phyloP scores from a whole-genome alignment of 2,113 vertebrate genomes.

The Cettia cetti region DNA sequence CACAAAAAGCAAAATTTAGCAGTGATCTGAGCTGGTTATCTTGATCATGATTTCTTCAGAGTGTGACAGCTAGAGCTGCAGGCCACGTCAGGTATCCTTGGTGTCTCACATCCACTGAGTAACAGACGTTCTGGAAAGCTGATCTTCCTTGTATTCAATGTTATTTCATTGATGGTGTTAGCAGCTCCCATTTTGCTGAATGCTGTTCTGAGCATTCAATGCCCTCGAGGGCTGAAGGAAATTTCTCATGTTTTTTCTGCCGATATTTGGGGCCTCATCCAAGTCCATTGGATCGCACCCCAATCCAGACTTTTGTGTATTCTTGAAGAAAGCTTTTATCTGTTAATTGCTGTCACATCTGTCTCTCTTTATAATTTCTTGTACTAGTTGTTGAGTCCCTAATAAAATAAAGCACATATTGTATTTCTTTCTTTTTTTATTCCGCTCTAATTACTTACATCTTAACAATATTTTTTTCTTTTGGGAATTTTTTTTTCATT shows the following conservation, averaged over 20 bases:
- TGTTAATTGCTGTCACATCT: constrained; percentile 14
- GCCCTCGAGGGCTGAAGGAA: neutral
- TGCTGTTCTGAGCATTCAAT: neutral
- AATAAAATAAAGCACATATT: constrained; percentile 15
- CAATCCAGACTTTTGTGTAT: neutral
- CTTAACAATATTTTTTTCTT: neutral
- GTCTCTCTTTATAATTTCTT: constrained; percentile 6
- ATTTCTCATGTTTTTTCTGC: neutral
- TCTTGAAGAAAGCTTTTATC: neutral
- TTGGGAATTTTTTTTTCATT: neutral
- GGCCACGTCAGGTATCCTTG: neutral
- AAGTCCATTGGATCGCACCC: neutral
- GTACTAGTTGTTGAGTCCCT: neutral
- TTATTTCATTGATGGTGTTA: neutral
- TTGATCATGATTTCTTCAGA: neutral
- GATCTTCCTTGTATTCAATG: neutral
- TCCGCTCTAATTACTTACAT: neutral
- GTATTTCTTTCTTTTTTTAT: constrained; percentile 6
- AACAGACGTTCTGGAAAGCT: neutral
- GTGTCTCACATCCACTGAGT: neutral
- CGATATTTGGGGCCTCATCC: neutral
- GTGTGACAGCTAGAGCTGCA: neutral
- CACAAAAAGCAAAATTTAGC: neutral
- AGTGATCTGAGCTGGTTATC: neutral
- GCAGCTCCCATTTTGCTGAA: neutral